Conservation (phyloP, 2,888 invertebrate species). For the Lamproptera curius region DNA sequence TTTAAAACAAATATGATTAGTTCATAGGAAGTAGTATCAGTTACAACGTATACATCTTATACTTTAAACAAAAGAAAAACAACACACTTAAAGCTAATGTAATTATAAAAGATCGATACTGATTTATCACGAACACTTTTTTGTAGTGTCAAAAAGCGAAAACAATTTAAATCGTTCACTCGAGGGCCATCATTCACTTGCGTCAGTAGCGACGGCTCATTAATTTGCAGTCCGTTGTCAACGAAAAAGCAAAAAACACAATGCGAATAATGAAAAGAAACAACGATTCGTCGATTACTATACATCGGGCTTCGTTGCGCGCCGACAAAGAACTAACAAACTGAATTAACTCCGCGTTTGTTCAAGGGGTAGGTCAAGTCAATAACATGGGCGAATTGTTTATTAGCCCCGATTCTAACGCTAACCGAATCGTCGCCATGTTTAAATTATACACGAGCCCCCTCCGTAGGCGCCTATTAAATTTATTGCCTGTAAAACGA, state of each 20-base stretch:
- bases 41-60: too few species aligned
- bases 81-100: too few species aligned
- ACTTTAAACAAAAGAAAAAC: too few species aligned
- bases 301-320: conserved; percentile 17
- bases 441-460: conserved; percentile 61
- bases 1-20: too few species aligned
- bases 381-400: conserved; percentile 51
- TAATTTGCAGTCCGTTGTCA: neutral
- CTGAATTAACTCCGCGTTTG: conserved; percentile 33
- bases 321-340: conserved; percentile 35
- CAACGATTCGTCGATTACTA: neutral
- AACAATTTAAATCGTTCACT: too few species aligned
- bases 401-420: conserved; percentile 56
- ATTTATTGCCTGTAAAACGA: conserved; percentile 77
- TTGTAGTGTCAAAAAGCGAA: too few species aligned
- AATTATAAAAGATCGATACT: too few species aligned
- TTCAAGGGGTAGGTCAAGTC: conserved; percentile 38
- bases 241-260: neutral
- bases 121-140: too few species aligned
- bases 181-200: too few species aligned
- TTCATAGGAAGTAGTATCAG: too few species aligned
- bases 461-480: conserved; percentile 61
- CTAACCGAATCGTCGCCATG: conserved; percentile 63
- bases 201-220: neutral
- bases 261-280: neutral